These are phyloP conservation scores for Nesogale talazaci DNA, from an alignment of 2,113 vertebrate species.

Conservation along the genomic window DNA sequence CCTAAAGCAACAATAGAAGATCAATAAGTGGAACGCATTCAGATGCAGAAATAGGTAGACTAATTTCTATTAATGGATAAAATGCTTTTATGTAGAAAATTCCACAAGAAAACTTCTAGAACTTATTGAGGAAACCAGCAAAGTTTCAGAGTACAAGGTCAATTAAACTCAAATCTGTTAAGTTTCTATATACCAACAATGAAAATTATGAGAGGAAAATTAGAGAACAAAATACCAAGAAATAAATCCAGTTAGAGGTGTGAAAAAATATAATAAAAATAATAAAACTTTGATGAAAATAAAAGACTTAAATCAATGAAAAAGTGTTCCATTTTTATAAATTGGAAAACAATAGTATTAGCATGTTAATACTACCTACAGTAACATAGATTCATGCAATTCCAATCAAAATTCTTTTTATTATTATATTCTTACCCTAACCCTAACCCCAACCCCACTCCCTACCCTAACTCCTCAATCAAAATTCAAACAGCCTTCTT, in stretches of 20 bases:
- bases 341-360: not conserved
- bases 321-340: not conserved
- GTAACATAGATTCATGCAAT: not conserved
- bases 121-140: not conserved
- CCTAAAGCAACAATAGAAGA: not conserved
- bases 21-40: not conserved
- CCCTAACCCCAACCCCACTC: no score
- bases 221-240: not conserved
- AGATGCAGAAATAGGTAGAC: not conserved
- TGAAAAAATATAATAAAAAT: not conserved
- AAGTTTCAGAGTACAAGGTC: not conserved
- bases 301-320: not conserved
- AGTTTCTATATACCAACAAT: not conserved
- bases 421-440: no score
- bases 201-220: not conserved
- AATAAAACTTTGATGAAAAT: not conserved
- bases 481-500: not conserved
- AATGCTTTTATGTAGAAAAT: not conserved
- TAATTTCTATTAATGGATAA: not conserved
- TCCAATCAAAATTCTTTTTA: not conserved
- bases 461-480: no score
- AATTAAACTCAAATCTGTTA: not conserved
- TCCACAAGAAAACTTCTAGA: not conserved
- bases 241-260: not conserved
- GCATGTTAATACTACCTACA: not conserved